Percentiles rank a stretch among this genome's conserved stretches.
phyloP scores from a whole-genome alignment of 1,140 invertebrate genomes.

The Sitophilus oryzae region DNA sequence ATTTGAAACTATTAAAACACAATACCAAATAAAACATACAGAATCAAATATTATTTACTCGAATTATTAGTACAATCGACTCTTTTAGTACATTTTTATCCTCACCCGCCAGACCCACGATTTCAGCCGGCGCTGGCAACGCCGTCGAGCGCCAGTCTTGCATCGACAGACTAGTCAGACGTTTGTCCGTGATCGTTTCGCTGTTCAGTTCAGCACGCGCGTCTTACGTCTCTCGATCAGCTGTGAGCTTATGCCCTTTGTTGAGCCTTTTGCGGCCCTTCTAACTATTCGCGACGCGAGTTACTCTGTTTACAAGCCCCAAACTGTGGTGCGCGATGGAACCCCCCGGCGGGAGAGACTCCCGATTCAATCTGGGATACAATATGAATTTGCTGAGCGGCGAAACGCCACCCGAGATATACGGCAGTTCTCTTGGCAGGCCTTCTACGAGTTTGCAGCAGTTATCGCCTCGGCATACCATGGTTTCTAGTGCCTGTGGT shows the following conservation, averaged over 20 bases:
- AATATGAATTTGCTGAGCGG: constrained; percentile 72
- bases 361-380: constrained; percentile 78
- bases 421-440: constrained; percentile 58
- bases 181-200: background rate
- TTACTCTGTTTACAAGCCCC: constrained; percentile 28
- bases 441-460: constrained; percentile 54
- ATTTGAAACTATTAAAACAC: no score
- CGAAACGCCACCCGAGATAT: constrained; percentile 67
- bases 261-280: constrained; percentile 15
- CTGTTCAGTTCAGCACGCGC: background rate
- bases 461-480: constrained; percentile 49
- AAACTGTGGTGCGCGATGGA: constrained; percentile 56
- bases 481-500: constrained; percentile 48
- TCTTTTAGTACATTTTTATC: no score
- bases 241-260: constrained; percentile 40
- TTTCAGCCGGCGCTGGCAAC: no score
- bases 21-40: no score
- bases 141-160: no score
- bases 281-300: constrained; percentile 21
- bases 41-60: no score
- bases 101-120: no score
- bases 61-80: no score
- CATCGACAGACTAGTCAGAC: background rate
- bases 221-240: constrained; percentile 29
- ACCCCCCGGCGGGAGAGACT: constrained; percentile 74